These are phyloP conservation scores for Strigops habroptila DNA, from an alignment of 2,113 vertebrate species.

Conservation along the genomic window DNA sequence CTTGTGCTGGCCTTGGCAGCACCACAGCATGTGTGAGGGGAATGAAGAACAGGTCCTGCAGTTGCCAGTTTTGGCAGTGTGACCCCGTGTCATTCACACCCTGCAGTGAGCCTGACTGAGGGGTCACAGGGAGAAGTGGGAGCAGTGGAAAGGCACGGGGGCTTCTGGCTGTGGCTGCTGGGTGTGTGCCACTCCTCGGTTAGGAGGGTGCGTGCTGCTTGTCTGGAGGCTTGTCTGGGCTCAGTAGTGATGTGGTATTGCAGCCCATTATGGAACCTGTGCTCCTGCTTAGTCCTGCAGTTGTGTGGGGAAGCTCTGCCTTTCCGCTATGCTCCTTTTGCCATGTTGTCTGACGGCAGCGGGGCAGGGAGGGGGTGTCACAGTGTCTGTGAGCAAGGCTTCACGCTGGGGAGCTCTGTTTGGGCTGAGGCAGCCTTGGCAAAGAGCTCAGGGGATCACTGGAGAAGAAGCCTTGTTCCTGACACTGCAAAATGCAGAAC, in stretches of 20 bases:
- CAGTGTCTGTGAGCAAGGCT: not conserved
- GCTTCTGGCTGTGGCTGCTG: not conserved
- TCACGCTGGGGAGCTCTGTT: not conserved
- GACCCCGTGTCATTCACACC: not conserved
- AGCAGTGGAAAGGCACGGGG: not conserved
- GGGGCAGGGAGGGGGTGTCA: not conserved
- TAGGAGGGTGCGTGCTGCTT: not conserved
- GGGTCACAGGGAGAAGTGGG: not conserved
- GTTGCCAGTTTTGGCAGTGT: not conserved
- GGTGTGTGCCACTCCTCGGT: not conserved
- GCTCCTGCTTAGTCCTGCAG: not conserved
- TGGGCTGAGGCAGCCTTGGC: not conserved
- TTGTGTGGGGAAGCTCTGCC: not conserved
- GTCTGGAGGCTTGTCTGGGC: not conserved
- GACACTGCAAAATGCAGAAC: conserved; percentile 4
- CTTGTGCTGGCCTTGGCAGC: conserved; percentile 14
- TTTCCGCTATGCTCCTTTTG: not conserved
- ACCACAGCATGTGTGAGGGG: conserved; percentile 6
- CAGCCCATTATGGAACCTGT: not conserved
- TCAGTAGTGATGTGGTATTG: not conserved
- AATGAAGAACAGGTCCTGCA: conserved; percentile 28
- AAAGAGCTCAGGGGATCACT: not conserved
- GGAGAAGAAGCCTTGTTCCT: not conserved
- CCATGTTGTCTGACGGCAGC: not conserved
- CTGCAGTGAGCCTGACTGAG: not conserved